Conservation (phyloP, 2,888 invertebrate species). For the Stomorhina lunata region DNA sequence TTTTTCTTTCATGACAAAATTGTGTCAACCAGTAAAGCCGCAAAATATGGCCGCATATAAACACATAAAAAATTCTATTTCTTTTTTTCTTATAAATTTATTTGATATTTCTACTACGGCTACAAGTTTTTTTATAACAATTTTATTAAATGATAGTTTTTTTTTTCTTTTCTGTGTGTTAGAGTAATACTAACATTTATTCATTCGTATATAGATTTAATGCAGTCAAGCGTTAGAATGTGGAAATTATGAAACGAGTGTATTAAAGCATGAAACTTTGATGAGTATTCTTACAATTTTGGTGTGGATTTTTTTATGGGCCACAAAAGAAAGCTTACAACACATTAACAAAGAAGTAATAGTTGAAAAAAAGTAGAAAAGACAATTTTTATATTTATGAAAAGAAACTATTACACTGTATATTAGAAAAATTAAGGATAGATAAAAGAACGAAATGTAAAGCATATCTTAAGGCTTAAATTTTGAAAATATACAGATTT, state of each 20-base stretch:
- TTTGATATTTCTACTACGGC: not conserved
- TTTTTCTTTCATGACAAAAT: slow-evolving; percentile 51
- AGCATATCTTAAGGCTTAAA: not conserved
- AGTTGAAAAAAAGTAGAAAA: slow-evolving; percentile 26
- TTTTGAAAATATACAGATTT: too few relatives aligned
- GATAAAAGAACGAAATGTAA: not conserved
- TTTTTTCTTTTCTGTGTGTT: not conserved
- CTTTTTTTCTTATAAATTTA: not conserved
- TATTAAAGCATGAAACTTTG: slow-evolving; percentile 67
- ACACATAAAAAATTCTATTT: slow-evolving; percentile 40
- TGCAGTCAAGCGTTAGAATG: slow-evolving; percentile 67
- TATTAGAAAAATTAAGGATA: not conserved
- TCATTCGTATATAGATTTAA: slow-evolving; percentile 60
- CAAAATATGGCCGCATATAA: slow-evolving; percentile 60
- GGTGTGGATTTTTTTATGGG: slow-evolving; percentile 60
- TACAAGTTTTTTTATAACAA: slow-evolving; percentile 1
- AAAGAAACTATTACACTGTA: slow-evolving; percentile 27
- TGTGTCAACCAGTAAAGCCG: slow-evolving; percentile 62
- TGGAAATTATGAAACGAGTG: slow-evolving; percentile 66
- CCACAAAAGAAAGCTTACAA: slow-evolving; percentile 48
- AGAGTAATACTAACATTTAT: not conserved
- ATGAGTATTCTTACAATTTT: slow-evolving; percentile 56
- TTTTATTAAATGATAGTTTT: slow-evolving; percentile 63
- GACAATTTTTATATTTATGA: slow-evolving; percentile 20
- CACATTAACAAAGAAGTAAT: slow-evolving; percentile 11